These are phyloP conservation scores for Zophobas morio DNA, from an alignment of 1,140 invertebrate genomes.

Conservation along the genomic window DNA sequence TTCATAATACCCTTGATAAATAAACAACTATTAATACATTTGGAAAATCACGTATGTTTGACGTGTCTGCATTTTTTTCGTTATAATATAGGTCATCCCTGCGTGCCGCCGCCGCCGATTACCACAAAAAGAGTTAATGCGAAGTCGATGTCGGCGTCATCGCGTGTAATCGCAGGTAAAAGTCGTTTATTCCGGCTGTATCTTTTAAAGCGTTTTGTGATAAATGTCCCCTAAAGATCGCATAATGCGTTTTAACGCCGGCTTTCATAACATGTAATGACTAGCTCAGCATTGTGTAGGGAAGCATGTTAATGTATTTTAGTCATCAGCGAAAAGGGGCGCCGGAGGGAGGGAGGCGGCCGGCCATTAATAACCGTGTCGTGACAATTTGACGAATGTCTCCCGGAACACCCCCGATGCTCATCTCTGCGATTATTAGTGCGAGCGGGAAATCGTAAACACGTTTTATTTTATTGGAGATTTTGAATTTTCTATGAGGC, in stretches of 20 bases:
- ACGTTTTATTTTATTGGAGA: background rate
- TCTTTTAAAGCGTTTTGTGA: constrained; percentile 61
- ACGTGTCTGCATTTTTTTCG: too few species aligned
- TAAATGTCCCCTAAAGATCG: constrained; percentile 60
- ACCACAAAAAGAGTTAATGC: background rate
- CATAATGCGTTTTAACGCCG: constrained; percentile 62
- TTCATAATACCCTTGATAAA: too few species aligned
- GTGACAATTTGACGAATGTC: constrained; percentile 63
- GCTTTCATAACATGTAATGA: constrained; percentile 63
- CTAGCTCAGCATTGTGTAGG: constrained; percentile 60
- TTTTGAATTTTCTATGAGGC: constrained; percentile 14
- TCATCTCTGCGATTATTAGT: constrained; percentile 31
- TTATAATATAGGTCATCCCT: too few species aligned
- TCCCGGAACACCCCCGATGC: constrained; percentile 54
- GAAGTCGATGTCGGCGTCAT: too few species aligned
- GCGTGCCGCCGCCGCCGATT: constrained; percentile 40
- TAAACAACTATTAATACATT: too few species aligned
- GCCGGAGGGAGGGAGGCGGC: constrained; percentile 46
- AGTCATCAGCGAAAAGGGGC: constrained; percentile 60
- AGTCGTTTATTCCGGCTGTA: constrained; percentile 21
- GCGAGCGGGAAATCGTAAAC: constrained; percentile 22
- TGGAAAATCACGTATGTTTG: too few species aligned
- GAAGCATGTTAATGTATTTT: constrained; percentile 63
- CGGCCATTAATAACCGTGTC: constrained; percentile 63
- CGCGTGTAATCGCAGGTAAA: too few species aligned